A percentile compares a stretch with the other conserved stretches of the same genome.
phyloP scores from a whole-genome alignment of 30 jellyfish, hydroid and myxozoan genomes.

The Hydractinia echinata region DNA sequence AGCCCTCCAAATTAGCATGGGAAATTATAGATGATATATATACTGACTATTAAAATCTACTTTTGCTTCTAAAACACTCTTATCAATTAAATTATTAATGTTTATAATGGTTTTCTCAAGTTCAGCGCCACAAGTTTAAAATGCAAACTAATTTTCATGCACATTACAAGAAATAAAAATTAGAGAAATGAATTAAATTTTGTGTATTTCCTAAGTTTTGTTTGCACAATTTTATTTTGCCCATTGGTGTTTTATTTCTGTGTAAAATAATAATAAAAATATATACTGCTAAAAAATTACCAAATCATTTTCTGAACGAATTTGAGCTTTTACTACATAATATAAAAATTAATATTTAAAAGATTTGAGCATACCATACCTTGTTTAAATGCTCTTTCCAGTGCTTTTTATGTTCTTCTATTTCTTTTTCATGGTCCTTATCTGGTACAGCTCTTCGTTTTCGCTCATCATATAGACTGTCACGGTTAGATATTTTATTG shows the following conservation, averaged over 20 bases:
- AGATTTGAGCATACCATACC: background rate
- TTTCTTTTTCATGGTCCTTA: constrained; percentile 41
- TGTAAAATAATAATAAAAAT: background rate
- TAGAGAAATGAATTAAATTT: no score
- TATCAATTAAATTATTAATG: no score
- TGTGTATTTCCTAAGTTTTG: no score
- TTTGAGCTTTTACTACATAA: background rate
- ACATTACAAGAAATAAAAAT: no score
- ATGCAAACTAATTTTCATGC: background rate
- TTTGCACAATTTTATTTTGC: no score
- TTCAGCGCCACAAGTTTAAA: background rate
- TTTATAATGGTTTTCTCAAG: no score
- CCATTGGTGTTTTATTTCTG: no score
- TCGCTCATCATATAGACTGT: background rate
- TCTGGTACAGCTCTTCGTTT: constrained; percentile 30
- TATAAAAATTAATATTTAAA: background rate
- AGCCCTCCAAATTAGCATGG: no score
- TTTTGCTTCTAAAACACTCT: no score
- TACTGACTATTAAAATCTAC: no score
- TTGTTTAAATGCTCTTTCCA: constrained; percentile 7
- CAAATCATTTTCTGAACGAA: background rate
- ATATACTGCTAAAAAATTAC: background rate
- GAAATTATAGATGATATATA: no score
- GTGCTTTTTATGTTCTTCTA: constrained; percentile 9
- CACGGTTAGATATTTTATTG: constrained; percentile 22